A percentile compares a stretch with the other conserved stretches of the same genome.
Evolutionary conservation across 2,113 vertebrate species (phyloP).

Genomic region (Bothrops jararaca): DNA sequence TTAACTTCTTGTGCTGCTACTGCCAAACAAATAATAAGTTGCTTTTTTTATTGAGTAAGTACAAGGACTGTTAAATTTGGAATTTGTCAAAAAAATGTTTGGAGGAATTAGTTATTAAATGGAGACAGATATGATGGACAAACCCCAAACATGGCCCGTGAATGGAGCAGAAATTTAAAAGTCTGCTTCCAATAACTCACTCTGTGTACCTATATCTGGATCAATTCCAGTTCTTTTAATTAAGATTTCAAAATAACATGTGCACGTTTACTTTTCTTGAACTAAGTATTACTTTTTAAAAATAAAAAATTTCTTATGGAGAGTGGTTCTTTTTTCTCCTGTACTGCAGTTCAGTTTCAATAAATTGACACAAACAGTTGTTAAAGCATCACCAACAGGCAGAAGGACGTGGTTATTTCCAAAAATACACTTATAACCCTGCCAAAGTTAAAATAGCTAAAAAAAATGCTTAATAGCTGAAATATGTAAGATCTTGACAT

Average conservation of each 20-base stretch:
- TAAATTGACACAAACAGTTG: background rate
- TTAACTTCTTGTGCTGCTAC: background rate
- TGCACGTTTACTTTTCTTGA: accelerated
- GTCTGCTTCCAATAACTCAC: background rate
- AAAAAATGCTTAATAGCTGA: background rate
- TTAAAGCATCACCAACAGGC: background rate
- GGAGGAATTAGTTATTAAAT: background rate
- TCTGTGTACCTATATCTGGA: background rate
- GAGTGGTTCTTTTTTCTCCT: background rate
- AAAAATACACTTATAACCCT: background rate
- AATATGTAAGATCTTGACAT: background rate
- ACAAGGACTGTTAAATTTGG: background rate
- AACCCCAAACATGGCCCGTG: background rate
- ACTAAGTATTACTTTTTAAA: background rate
- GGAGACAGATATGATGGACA: background rate
- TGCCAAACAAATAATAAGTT: background rate
- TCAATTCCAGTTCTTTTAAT: background rate
- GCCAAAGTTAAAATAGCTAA: background rate
- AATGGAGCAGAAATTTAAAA: background rate
- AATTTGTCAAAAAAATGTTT: background rate
- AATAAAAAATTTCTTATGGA: background rate
- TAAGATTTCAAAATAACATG: background rate
- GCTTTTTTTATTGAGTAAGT: background rate
- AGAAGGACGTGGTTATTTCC: background rate
- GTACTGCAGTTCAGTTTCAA: background rate